A percentile compares a stretch with the other conserved stretches of the same genome.
Evolutionary conservation across 2,113 vertebrate species (phyloP).

Genomic region (Oncorhynchus keta): DNA sequence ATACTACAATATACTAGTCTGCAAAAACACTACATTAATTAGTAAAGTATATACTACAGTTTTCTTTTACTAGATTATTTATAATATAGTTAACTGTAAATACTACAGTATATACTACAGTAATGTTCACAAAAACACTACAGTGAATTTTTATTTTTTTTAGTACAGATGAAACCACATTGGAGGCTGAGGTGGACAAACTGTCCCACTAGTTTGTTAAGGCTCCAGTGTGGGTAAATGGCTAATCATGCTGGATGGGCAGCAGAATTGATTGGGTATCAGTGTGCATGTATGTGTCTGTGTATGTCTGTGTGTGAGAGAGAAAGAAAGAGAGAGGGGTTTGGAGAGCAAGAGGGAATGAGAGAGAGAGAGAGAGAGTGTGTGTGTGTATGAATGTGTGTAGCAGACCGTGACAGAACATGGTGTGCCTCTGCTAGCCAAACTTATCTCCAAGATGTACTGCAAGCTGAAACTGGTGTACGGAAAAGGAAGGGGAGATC

Average conservation of each 20-base stretch:
- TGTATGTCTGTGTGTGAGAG: neutral
- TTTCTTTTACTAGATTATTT: too few species aligned
- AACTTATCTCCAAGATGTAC: slow-evolving; percentile 21
- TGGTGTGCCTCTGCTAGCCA: slow-evolving; percentile 9
- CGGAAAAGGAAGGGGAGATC: neutral
- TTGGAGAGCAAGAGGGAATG: too few species aligned
- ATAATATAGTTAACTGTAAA: too few species aligned
- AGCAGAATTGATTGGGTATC: neutral
- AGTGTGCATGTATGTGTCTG: neutral
- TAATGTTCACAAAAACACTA: too few species aligned
- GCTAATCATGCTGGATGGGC: neutral
- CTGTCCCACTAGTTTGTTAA: neutral
- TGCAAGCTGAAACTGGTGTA: slow-evolving; percentile 5
- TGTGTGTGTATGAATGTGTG: slow-evolving; percentile 7
- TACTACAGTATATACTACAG: too few species aligned
- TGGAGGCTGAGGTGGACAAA: too few species aligned
- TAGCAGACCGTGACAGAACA: slow-evolving; percentile 21
- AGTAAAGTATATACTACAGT: too few species aligned
- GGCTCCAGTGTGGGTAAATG: neutral
- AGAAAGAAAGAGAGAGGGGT: too few species aligned
- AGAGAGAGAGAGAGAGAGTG: neutral
- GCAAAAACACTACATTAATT: too few species aligned
- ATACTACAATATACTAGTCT: too few species aligned
- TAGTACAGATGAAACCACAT: too few species aligned
- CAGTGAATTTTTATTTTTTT: too few species aligned